Evolutionary conservation across 2,888 invertebrate genomes (phyloP), one percentile per base, ranked within the genome.

Genomic region (Pasiphila rectangulata): DNA sequence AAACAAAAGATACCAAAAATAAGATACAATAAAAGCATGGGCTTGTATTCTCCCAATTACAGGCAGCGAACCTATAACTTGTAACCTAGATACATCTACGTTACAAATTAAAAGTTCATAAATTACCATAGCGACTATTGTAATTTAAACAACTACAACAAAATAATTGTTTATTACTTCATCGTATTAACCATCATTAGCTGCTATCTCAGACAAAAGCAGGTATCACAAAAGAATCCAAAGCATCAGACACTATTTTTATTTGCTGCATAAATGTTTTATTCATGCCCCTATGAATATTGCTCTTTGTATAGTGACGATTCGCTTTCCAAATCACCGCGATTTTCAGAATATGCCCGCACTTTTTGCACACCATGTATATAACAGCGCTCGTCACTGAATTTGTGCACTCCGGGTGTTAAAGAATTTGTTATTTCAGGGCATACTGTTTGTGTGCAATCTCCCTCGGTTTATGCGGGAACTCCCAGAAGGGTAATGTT

Each of bases 381-480:
- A 3, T 10, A 15, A 30, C 32, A 25, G 24, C 32, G 25, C 44
- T 12, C 30, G 20, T 30, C 10, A 35, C 45, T 42, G 36, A 54
- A 58, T 49, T 45, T 13, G 41, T 52, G 42, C 52, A 51, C 36
- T 54, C 25, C 35, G 42, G 25, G 2, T 50, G 50, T 46, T n/a
- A 48, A 46, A 43, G 40, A 55, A 56, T 51, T 55, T 54, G 48
- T 51, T 58, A 49, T 51, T 54, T 54, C 29, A 51, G 39, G 32
- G 24, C 36, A 34, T 34, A 16, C 15, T 42, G 45, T 46, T 45
- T 42, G 40, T 43, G 19, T 45, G 45, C 37, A 46, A 34, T 37
- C 32, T 37, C 36, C 37, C 36, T 46, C 38, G 36, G 38, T 42
- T 38, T 38, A 30, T 37, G 13, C 39, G 27, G 29, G 15, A 40